Base-by-base conservation (phyloP, 2,797 vertebrate genomes). In the Ceryle rudis region DNA sequence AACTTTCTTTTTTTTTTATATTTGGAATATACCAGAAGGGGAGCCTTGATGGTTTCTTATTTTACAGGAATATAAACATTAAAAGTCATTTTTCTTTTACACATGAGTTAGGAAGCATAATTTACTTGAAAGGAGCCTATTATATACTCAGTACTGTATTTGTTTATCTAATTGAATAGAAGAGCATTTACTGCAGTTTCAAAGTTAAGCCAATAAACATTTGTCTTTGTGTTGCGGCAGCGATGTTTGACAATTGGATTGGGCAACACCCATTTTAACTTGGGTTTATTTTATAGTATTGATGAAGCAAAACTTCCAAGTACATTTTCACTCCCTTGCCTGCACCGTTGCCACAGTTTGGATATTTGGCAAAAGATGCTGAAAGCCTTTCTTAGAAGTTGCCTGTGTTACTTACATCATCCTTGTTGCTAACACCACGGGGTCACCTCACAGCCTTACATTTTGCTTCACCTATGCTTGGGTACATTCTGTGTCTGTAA, bases 91-190 rank as follows among this genome's bases (percentile, higher is more conserved):
- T 97, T 97, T 97, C 93, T 93, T 93, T 91, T 89, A 89, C 90
- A 94, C 37, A 60, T 95, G 91, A 91, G 60, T 90, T 96, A 94
- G 93, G 94, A 97, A 97, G 86, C 74, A 89, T 96, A 94, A 95
- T 94, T 97, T 95, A 93, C 96, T 91, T 97, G 93, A 96, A 97
- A 97, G 94, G 58, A 69, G 62, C 83, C 84, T 94, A 93, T 96
- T 97, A 97, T 96, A 94, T 92, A 93, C 93, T 96, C 84, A 77
- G 78, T 74, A 66, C 74, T 71, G 28, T 95, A 80, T 96, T 96
- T 96, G 93, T 97, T 97, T 97, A 97, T 95, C 87, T 95, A 95
- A 95, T 92, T 96, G 90, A 97, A 91, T 94, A 95, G 90, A 94
- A 67, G 61, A 94, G 65, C 96, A 95, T 97, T 97, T 95, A 90